Evolutionary conservation across 2,113 vertebrate genomes (phyloP).

Genomic region (Sander vitreus): DNA sequence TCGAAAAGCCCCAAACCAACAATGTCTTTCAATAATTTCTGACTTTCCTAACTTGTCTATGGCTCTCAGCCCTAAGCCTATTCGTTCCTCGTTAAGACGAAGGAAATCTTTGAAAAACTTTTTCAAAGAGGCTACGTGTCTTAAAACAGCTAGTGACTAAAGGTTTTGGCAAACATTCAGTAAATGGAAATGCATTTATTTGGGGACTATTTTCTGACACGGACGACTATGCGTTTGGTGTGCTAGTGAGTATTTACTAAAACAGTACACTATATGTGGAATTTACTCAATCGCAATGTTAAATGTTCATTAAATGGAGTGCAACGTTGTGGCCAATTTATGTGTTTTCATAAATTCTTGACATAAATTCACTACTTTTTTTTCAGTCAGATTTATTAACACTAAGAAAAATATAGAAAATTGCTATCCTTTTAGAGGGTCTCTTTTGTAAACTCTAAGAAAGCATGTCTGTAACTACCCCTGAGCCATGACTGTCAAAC

Average conservation of each 20-base stretch:
- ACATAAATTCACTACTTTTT: not conserved
- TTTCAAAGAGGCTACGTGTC: not conserved
- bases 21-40: conserved; percentile 9
- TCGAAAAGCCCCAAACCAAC: conserved; percentile 5
- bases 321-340: not conserved
- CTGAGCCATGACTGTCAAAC: not conserved
- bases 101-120: not conserved
- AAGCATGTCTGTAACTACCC: not conserved
- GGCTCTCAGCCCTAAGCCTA: not conserved
- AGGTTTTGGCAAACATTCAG: not conserved
- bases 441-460: not conserved
- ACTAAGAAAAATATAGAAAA: not conserved
- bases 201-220: conserved; percentile 1
- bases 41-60: not conserved
- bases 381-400: not conserved
- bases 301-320: not conserved
- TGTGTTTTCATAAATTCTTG: not conserved
- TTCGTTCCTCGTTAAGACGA: not conserved
- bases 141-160: not conserved
- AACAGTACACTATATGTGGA: no score
- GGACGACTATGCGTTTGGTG: not conserved
- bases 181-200: not conserved
- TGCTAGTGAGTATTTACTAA: not conserved
- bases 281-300: no score
- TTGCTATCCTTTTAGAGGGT: no score